These are phyloP conservation scores for Trematomus loennbergii DNA, from an alignment of 2,113 vertebrate species.

Conservation along the genomic window DNA sequence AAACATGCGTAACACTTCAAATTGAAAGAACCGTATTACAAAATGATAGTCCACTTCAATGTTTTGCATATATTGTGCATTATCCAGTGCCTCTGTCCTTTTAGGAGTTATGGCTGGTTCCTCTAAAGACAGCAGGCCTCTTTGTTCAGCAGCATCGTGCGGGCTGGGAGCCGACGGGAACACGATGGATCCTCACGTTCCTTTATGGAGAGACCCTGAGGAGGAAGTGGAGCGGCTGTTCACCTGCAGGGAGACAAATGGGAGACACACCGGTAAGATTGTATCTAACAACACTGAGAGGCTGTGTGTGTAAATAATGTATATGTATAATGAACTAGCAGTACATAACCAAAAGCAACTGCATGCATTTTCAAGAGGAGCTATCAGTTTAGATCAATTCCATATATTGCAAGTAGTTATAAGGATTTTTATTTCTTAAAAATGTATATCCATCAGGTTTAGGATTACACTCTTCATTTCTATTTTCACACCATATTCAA, in stretches of 20 bases:
- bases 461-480: neutral
- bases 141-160: conserved; percentile 38
- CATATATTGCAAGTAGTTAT: neutral
- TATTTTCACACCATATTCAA: neutral
- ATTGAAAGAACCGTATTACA: conserved; percentile 48
- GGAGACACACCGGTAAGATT: conserved; percentile 18
- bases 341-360: neutral
- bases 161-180: conserved; percentile 19
- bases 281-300: neutral
- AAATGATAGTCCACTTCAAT: conserved; percentile 46
- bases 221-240: conserved; percentile 88
- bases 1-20: conserved; percentile 58
- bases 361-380: neutral
- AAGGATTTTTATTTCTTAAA: neutral
- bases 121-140: conserved; percentile 44
- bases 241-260: conserved; percentile 68
- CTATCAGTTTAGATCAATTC: neutral
- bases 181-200: conserved; percentile 83
- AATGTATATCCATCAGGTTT: neutral
- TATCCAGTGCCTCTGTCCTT: conserved; percentile 28
- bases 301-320: neutral
- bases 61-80: conserved; percentile 65
- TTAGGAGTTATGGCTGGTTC: conserved; percentile 59
- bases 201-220: conserved; percentile 91
- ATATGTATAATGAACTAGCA: neutral